phyloP scores from a whole-genome alignment of 2,797 vertebrate species.

The Xenopus petersii region DNA sequence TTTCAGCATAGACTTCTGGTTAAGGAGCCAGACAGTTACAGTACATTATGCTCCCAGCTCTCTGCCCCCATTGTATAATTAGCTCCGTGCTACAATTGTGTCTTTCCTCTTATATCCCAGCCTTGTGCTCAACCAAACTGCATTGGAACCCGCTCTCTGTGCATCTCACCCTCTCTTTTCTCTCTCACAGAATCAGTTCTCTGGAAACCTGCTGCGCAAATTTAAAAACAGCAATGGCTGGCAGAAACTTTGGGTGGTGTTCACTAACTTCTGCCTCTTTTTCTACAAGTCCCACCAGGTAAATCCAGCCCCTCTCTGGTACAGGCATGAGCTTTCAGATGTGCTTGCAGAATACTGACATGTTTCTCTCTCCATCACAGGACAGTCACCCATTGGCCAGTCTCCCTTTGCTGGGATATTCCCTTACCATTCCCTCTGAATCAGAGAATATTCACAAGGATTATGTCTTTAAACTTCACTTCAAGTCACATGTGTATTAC shows the following conservation, averaged over 20 bases:
- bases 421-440: conserved; percentile 87
- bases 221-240: conserved; percentile 98
- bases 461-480: conserved; percentile 96
- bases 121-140: too few relatives aligned
- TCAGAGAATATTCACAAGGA: conserved; percentile 97
- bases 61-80: too few relatives aligned
- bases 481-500: conserved; percentile 97
- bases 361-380: conserved; percentile 59
- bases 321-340: too few relatives aligned
- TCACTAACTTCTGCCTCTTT: conserved; percentile 97
- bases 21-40: too few relatives aligned
- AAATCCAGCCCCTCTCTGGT: not conserved
- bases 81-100: too few relatives aligned
- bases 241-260: conserved; percentile 99
- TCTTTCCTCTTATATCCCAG: too few relatives aligned
- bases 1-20: too few relatives aligned
- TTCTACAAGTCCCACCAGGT: conserved; percentile 98
- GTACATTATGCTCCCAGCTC: too few relatives aligned
- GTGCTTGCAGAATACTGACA: too few relatives aligned
- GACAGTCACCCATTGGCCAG: conserved; percentile 96
- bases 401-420: conserved; percentile 92
- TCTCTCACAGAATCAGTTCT: conserved; percentile 85
- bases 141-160: too few relatives aligned
- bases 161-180: not conserved
- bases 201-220: conserved; percentile 91